Evolutionary conservation across 37 sponge, comb jelly and placozoan species (phyloP).

Genomic region (Bolinopsis microptera): DNA sequence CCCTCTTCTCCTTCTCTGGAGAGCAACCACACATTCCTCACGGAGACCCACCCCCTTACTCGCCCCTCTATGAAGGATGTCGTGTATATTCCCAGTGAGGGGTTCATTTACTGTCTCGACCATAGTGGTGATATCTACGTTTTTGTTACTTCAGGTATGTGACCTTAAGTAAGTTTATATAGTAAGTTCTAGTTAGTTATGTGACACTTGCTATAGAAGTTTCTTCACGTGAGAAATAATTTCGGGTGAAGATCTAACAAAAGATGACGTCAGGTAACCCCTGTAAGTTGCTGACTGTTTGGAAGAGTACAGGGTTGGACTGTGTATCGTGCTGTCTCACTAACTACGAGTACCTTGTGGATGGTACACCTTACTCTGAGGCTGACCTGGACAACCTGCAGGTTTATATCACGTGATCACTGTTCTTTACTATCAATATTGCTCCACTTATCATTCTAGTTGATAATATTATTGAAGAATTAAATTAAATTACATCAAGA

Average conservation of each 20-base stretch:
- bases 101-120: conserved; percentile 61
- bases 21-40: conserved; percentile 8
- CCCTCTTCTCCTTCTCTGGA: background rate
- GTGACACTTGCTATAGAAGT: too few species aligned
- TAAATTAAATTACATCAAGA: too few species aligned
- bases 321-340: conserved; percentile 56
- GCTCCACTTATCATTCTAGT: too few species aligned
- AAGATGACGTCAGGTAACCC: conserved; percentile 58
- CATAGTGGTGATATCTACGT: conserved; percentile 35
- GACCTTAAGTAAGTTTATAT: too few species aligned
- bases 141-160: conserved; percentile 11
- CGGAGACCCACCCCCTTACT: conserved; percentile 9
- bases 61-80: background rate
- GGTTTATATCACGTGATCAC: too few species aligned
- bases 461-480: too few species aligned
- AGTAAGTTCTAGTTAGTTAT: too few species aligned
- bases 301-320: background rate
- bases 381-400: conserved; percentile 39
- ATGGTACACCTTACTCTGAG: conserved; percentile 55
- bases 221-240: too few species aligned
- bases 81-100: conserved; percentile 60
- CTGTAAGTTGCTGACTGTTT: conserved; percentile 41
- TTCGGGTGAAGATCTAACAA: too few species aligned
- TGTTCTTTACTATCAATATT: too few species aligned
- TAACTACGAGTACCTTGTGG: conserved; percentile 62